phyloP scores from a whole-genome alignment of 2,888 invertebrate genomes.

The Oscheius sp. region DNA sequence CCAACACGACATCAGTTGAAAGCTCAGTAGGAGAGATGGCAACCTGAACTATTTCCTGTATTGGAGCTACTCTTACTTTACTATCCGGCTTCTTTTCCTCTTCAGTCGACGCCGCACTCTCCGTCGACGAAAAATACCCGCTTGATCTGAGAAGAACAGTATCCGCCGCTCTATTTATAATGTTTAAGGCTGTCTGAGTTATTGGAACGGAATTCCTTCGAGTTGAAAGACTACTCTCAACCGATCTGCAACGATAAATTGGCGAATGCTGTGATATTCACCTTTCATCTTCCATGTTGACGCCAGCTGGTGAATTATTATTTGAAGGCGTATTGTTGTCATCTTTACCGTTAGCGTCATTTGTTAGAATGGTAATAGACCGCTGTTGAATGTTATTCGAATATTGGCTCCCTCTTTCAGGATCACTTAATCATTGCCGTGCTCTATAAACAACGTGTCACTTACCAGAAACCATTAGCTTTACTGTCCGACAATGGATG shows the following conservation, averaged over 20 bases:
- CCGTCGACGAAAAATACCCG: constrained; percentile 24
- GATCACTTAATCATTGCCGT: not conserved
- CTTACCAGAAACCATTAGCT: not conserved
- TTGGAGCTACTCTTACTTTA: not conserved
- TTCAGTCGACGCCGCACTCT: constrained; percentile 13
- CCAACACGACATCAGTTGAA: constrained; percentile 48
- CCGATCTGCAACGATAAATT: constrained; percentile 1
- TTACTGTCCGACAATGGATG: constrained; percentile 25
- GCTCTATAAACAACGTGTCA: not conserved
- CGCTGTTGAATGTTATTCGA: constrained; percentile 18
- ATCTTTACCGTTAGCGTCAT: not conserved
- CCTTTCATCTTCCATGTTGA: constrained; percentile 11
- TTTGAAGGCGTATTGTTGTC: not conserved
- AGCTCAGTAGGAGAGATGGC: constrained; percentile 41
- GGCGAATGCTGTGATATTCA: no score
- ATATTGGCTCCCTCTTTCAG: constrained; percentile 1
- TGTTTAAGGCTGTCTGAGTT: constrained; percentile 8
- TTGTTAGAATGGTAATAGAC: constrained; percentile 15
- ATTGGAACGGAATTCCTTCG: constrained; percentile 23
- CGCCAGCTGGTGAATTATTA: constrained; percentile 6
- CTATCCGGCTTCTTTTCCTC: constrained; percentile 18
- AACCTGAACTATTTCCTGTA: constrained; percentile 33
- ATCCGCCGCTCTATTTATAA: constrained; percentile 21
- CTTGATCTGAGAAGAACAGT: constrained; percentile 21
- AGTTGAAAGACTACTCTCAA: constrained; percentile 1